Evolutionary conservation across 2,113 vertebrate genomes (phyloP), one percentile per base, ranked within the genome.

Genomic region (Cricetomys ansorgei): DNA sequence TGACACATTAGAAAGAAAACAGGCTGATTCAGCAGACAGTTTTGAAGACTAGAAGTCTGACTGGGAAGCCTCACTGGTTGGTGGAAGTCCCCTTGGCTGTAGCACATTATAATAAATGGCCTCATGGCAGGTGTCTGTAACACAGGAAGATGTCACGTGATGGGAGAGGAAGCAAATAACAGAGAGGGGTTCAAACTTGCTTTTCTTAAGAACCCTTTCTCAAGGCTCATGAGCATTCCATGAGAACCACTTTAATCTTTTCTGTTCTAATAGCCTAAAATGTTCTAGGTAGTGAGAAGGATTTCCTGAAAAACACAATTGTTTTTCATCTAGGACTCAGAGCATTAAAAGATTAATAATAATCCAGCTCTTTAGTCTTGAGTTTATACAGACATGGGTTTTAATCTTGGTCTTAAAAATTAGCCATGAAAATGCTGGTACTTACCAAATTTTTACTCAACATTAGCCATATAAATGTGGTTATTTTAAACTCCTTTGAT

Each of bases 321-420:
- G 43, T 50, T 79, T 43, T 34, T 94, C 45, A 73, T 80, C 48
- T 50, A 27, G 40, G 15, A 80, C 67, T 40, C 43, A 83, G 31
- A 80, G 21, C 25, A 53, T 72, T 72, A 83, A 92, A 93, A 83
- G 59, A 23, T 34, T n/a, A n/a, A 23, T 85, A 50, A 85, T 57
- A 80, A 62, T n/a, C 40, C 50, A 91, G 55, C 7, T 76, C 3
- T 65, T 19, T 92, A 55, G 80, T 88, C 16, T 75, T 87, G 7
- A 81, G 17, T 91, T 91, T 55, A 75, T 3, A 69, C 4, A 96
- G 62, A 92, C 5, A 19, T 83, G 48, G 13, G 10, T 94, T 81
- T 91, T 12, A 88, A 91, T 86, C 76, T 73, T 91, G 19, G 87
- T 75, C 15, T 90, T 73, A 93, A 73, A 89, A 37, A 65, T 69